phyloP scores from a whole-genome alignment of 2,888 invertebrate genomes.

The Heliothis peltigera region DNA sequence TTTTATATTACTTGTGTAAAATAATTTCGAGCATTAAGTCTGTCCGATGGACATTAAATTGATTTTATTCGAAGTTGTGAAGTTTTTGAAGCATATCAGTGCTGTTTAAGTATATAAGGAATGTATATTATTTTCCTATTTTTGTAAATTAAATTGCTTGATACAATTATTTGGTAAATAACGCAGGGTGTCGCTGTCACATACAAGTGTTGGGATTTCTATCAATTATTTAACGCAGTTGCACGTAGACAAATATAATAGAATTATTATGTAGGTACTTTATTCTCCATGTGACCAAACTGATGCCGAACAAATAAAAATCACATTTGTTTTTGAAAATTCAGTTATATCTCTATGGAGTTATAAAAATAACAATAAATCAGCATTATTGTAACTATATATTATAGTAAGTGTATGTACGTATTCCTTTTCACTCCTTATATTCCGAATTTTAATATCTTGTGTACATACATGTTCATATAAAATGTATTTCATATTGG shows the following conservation, averaged over 20 bases:
- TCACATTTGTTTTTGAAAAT: slow-evolving; percentile 32
- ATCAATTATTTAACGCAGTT: slow-evolving; percentile 61
- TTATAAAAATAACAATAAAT: slow-evolving; percentile 43
- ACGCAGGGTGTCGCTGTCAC: slow-evolving; percentile 54
- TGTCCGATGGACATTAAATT: slow-evolving; percentile 76
- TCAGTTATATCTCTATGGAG: slow-evolving; percentile 40
- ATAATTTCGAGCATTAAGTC: slow-evolving; percentile 59
- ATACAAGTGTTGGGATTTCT: slow-evolving; percentile 32
- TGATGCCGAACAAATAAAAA: slow-evolving; percentile 61
- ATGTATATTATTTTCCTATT: slow-evolving; percentile 71
- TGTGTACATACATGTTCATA: slow-evolving; percentile 63
- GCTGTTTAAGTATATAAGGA: slow-evolving; percentile 72
- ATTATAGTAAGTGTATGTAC: slow-evolving; percentile 57
- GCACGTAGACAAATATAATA: slow-evolving; percentile 71
- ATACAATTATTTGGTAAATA: slow-evolving; percentile 45
- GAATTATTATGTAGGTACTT: slow-evolving; percentile 68
- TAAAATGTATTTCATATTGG: slow-evolving; percentile 77
- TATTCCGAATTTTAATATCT: slow-evolving; percentile 69
- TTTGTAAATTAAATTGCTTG: slow-evolving; percentile 69
- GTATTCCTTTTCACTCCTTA: slow-evolving; percentile 69
- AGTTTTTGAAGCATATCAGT: slow-evolving; percentile 81
- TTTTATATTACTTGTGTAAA: slow-evolving; percentile 58
- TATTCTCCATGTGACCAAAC: slow-evolving; percentile 86
- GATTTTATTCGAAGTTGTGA: slow-evolving; percentile 81
- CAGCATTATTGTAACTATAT: slow-evolving; percentile 32